Conservation (phyloP, 2,113 vertebrate genomes). For the Saccopteryx leptura region DNA sequence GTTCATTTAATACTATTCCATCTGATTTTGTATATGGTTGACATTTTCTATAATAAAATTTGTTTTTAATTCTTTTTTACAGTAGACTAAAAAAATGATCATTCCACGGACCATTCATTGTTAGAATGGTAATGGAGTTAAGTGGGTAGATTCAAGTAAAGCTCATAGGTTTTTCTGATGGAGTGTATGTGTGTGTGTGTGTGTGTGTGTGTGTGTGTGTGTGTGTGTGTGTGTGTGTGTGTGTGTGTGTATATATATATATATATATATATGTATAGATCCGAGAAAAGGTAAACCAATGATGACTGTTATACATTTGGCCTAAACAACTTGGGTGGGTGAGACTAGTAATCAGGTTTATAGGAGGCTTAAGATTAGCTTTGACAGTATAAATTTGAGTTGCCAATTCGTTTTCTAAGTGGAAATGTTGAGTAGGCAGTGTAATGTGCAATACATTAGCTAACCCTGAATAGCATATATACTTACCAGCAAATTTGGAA, state of each 20-base stretch:
- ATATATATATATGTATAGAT: too few relatives aligned
- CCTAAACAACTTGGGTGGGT: background rate
- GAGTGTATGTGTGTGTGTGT: background rate
- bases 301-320: background rate
- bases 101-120: background rate
- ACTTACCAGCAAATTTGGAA: background rate
- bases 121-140: background rate
- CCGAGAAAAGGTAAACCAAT: background rate
- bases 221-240: background rate
- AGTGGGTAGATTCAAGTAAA: conserved; percentile 31
- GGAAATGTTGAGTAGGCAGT: conserved; percentile 46
- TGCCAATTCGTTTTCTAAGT: conserved; percentile 43
- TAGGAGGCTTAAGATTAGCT: background rate
- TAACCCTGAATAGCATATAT: background rate
- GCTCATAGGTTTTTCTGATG: background rate
- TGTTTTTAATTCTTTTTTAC: conserved; percentile 34
- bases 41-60: conserved; percentile 47
- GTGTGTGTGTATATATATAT: background rate
- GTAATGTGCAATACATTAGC: background rate
- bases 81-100: background rate
- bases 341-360: background rate
- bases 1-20: background rate
- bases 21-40: conserved; percentile 7
- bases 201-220: background rate
- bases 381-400: conserved; percentile 48